phyloP scores from a whole-genome alignment of 2,113 vertebrate genomes.

The Odocoileus virginianus region DNA sequence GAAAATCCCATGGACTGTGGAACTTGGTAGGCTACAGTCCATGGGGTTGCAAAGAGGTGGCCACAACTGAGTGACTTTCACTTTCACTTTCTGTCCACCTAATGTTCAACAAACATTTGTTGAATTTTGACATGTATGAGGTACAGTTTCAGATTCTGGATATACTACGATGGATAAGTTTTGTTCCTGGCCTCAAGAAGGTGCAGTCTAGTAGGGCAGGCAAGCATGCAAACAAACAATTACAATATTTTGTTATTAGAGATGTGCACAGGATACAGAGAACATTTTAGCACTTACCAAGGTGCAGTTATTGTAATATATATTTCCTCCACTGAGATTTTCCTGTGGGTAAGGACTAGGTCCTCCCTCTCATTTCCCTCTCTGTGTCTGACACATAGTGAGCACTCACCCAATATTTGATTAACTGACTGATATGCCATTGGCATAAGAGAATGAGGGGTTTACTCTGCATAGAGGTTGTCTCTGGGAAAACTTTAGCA shows the following conservation, averaged over 20 bases:
- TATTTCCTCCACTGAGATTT: not conserved
- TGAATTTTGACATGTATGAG: not conserved
- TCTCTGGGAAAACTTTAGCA: not conserved
- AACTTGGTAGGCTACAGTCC: not conserved
- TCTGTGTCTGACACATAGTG: not conserved
- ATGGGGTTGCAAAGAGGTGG: not conserved
- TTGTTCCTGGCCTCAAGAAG: not conserved
- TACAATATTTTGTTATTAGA: not conserved
- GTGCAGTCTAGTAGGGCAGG: not conserved
- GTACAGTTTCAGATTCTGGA: not conserved
- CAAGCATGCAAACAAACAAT: not conserved
- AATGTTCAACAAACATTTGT: not conserved
- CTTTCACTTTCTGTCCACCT: not conserved
- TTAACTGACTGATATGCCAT: not conserved
- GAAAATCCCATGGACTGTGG: not conserved
- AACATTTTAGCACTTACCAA: not conserved
- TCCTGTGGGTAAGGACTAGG: not conserved
- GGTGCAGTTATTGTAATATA: not conserved
- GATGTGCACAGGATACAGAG: not conserved
- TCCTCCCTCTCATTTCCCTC: not conserved
- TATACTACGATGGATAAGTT: not conserved
- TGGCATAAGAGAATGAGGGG: not conserved
- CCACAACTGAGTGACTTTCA: rapidly evolving
- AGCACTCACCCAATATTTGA: not conserved
- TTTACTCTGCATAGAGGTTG: not conserved